Evolutionary conservation across 2,113 vertebrate species (phyloP), one percentile per base, ranked within the genome.

Genomic region (Phaethon lepturus): DNA sequence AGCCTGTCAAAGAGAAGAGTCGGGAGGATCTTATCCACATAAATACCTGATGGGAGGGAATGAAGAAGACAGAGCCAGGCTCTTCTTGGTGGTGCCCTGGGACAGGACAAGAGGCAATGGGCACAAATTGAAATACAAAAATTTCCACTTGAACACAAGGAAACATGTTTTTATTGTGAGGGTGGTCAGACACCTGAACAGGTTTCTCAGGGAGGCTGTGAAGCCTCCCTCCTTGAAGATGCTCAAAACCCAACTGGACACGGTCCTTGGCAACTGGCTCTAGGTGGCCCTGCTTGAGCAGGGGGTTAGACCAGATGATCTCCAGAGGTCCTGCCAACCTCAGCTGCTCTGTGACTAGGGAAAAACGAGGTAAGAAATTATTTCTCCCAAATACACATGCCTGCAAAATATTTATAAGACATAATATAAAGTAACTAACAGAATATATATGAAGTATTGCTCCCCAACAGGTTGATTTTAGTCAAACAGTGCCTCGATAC

Each of bases 91-190:
- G 64, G 35, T 44, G 28, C 33, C 38, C 38, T 52, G 23, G 18
- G 33, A 64, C 24, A 52, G 50, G 15, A 45, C 2, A 10, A 62
- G 49, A 76, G 6, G 49, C 31, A 63, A 38, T 0, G 0, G 22
- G n/a, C 20, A 49, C 11, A n/a, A 59, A 45, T 2, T 9, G 20
- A 75, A 63, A 53, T 1, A 38, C 7, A 40, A 29, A 15, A 49
- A 90, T 58, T 33, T 62, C 49, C 11, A 29, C 0, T 0, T 1
- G 2, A 67, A 53, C 3, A 0, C 12, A 68, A 75, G 22, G 33
- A 75, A 86, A 38, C 4, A 9, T 0, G 0, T 23, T 49, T 40
- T 52, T 10, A n/a, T 23, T 35, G 53, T 20, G 29, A 35, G 35
- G 14, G 18, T 15, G 26, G 19, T 53, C 20, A 22, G 67, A 44